A percentile compares a stretch with the other conserved stretches of the same genome.
Evolutionary conservation across 1,140 invertebrate genomes (phyloP).

Genomic region (Platorchestia sp.): DNA sequence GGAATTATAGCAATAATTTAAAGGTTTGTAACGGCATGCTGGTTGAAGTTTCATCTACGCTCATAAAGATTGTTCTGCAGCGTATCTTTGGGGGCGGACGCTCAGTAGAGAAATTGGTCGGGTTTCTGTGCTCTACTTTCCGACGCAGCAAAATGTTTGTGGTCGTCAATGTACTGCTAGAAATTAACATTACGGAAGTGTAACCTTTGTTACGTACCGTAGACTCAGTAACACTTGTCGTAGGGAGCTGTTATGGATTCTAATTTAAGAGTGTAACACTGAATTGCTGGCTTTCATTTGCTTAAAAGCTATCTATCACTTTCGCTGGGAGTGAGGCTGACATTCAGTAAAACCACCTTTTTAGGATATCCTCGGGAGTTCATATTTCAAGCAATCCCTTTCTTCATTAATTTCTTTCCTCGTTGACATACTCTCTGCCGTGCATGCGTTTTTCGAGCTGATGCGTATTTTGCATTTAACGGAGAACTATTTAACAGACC

Average conservation of each 20-base stretch:
- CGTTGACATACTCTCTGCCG: not conserved
- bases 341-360: not conserved
- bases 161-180: not conserved
- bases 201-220: not conserved
- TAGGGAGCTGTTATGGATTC: not conserved
- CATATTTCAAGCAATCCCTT: not conserved
- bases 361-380: not conserved
- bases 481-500: not conserved
- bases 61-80: not conserved
- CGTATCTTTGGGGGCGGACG: not conserved
- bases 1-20: too few relatives aligned
- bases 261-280: not conserved
- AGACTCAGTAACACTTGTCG: not conserved
- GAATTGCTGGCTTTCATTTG: not conserved
- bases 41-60: not conserved
- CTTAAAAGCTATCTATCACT: not conserved
- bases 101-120: not conserved
- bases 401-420: not conserved
- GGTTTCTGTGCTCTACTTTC: not conserved
- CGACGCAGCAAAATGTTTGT: not conserved
- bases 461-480: too few relatives aligned
- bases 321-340: not conserved
- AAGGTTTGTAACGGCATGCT: not conserved
- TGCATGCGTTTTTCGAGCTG: too few relatives aligned
- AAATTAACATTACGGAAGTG: not conserved